phyloP scores from a whole-genome alignment of 2,113 vertebrate species.

The Apodemus speciosus region DNA sequence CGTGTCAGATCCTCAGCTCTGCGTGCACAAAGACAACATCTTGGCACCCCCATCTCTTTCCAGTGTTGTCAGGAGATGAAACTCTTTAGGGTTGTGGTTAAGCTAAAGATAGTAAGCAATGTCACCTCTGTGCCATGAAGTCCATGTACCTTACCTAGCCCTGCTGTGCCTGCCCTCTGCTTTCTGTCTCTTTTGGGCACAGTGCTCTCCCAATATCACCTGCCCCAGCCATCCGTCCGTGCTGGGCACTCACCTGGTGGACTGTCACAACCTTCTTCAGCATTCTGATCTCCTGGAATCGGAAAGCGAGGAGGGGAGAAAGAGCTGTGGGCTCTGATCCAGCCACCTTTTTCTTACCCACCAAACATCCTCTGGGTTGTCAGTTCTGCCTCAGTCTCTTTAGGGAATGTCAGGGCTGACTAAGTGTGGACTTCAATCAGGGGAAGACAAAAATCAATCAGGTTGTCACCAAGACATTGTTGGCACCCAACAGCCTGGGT shows the following conservation, averaged over 20 bases:
- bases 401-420: rapidly evolving
- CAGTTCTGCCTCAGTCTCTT: neutral
- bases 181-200: neutral
- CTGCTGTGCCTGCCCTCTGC: neutral
- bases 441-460: neutral
- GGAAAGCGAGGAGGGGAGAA: neutral
- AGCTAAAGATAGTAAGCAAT: rapidly evolving
- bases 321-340: neutral
- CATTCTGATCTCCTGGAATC: conserved; percentile 92
- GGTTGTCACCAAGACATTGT: neutral
- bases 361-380: neutral
- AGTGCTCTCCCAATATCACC: too few relatives aligned
- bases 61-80: rapidly evolving
- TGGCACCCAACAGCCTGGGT: neutral
- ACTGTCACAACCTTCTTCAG: conserved; percentile 90
- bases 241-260: conserved; percentile 88
- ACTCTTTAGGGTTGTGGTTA: rapidly evolving
- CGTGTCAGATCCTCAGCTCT: rapidly evolving
- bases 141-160: rapidly evolving
- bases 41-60: neutral
- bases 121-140: rapidly evolving
- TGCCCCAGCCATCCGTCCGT: rapidly evolving
- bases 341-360: rapidly evolving
- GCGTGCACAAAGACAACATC: rapidly evolving
- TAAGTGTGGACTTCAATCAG: too few relatives aligned